Base-by-base conservation (phyloP, 2,113 vertebrate genomes). In the Antechinus stuartii region DNA sequence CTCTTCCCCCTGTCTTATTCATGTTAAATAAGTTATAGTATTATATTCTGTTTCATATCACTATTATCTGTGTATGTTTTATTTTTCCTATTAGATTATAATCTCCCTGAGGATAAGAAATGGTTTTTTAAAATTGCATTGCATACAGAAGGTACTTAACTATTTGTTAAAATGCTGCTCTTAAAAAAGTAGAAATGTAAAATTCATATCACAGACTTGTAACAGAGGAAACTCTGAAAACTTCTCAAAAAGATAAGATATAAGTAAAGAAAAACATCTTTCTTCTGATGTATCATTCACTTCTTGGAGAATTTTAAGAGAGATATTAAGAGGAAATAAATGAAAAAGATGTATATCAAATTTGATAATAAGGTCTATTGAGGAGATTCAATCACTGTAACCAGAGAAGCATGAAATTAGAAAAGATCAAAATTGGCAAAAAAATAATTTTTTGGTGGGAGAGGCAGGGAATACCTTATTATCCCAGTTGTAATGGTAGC, bases 401-500 rank as follows among this genome's bases (percentile, higher is more conserved):
- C 25, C 12, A 22, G 49, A 95, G 52, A 96, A 97, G 91, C 0
- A 91, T 35, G 91, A 95, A 89, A 90, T 91, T 94, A 11, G 23
- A 93, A 95, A 95, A 92, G 2, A 93, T 96, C 61, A 35, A 16
- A 95, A 93, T 47, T 52, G 93, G 25, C 14, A 76, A 93, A 42
- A 91, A 95, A 95, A 95, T 22, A 84, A 27, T 61, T 30, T 27
- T 11, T 92, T 49, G 76, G 50, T 9, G 50, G 50, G 50, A 52
- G 50, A 11, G 50, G 50, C 50, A 52, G 50, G 50, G 49, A 96
- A 14, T 98, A 99, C 99, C 99, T 99, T 99, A 91, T 98, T 99
- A 93, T 99, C 98, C 99, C 99, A 99, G 97, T 99, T 99, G 97
- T 99, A 99, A 97, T 99, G 99, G 98, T 99, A 99, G 84, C 99